Percentiles rank a stretch among this genome's conserved stretches.
Evolutionary conservation across 2,113 vertebrate genomes (phyloP).

Genomic region (Pedetes capensis): DNA sequence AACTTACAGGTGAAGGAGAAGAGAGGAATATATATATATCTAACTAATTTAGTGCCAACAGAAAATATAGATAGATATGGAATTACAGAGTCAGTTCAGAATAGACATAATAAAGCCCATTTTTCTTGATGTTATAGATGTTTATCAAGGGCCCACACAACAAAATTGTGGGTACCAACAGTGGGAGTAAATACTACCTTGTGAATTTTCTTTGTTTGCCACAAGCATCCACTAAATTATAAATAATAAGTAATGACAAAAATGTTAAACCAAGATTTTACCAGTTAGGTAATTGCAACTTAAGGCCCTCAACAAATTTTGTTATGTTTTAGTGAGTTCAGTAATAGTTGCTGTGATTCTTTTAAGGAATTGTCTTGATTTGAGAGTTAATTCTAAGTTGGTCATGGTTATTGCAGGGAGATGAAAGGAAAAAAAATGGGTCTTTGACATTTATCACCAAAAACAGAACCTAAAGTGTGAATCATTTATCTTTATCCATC

Average conservation of each 20-base stretch:
- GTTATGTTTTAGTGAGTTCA: background rate
- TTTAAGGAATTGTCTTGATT: background rate
- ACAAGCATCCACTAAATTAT: background rate
- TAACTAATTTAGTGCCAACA: constrained; percentile 58
- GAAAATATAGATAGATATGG: constrained; percentile 65
- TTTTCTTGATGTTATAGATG: constrained; percentile 60
- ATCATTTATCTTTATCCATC: constrained; percentile 27
- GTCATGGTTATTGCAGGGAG: background rate
- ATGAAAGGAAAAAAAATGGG: background rate
- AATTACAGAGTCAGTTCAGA: constrained; percentile 63
- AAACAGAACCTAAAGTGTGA: background rate
- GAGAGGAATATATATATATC: constrained; percentile 60
- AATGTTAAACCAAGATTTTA: constrained; percentile 38
- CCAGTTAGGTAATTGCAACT: background rate
- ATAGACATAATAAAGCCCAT: constrained; percentile 65
- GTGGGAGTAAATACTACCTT: constrained; percentile 18
- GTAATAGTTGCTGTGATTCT: background rate
- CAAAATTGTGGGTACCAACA: constrained; percentile 34
- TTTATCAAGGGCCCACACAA: constrained; percentile 55
- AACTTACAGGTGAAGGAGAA: constrained; percentile 63
- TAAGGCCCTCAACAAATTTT: background rate
- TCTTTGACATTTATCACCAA: constrained; percentile 41
- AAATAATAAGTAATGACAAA: constrained; percentile 16
- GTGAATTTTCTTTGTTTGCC: constrained; percentile 26
- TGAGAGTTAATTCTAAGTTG: constrained; percentile 26